Percentiles rank a stretch among this genome's conserved stretches.
These are phyloP conservation scores for Orthosia cruda DNA, from an alignment of 2,888 invertebrate species.

Conservation along the genomic window DNA sequence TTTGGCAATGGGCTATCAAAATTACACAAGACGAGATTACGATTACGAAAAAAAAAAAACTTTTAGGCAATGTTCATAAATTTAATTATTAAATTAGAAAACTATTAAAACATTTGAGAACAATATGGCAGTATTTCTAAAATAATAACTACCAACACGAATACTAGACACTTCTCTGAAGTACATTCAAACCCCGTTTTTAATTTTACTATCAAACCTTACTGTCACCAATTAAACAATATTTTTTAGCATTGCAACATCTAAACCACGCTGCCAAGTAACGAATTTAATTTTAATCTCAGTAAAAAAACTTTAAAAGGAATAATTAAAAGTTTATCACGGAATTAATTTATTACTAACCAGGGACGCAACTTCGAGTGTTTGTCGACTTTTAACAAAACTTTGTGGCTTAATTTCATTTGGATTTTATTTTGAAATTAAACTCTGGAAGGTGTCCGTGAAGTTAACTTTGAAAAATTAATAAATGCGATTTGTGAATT, in stretches of 20 bases:
- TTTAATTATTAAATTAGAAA: not conserved
- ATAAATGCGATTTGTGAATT: slow-evolving; percentile 40
- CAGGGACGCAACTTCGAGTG: slow-evolving; percentile 51
- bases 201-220: not conserved
- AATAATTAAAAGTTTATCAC: slow-evolving; percentile 66
- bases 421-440: slow-evolving; percentile 60
- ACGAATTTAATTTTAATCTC: slow-evolving; percentile 44
- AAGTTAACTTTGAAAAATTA: slow-evolving; percentile 53
- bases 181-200: slow-evolving; percentile 2
- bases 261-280: slow-evolving; percentile 22
- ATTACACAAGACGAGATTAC: no score
- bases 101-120: not conserved
- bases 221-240: slow-evolving; percentile 4
- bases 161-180: not conserved
- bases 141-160: not conserved
- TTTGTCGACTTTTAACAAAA: slow-evolving; percentile 58
- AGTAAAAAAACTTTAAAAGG: slow-evolving; percentile 53
- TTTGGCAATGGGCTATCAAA: no score
- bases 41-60: no score
- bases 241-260: slow-evolving; percentile 32
- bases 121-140: not conserved
- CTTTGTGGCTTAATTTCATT: slow-evolving; percentile 64
- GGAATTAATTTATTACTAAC: slow-evolving; percentile 64
- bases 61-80: not conserved
- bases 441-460: slow-evolving; percentile 45